Conservation (phyloP, 1,140 invertebrate genomes). For the Potamilus streckersoni region DNA sequence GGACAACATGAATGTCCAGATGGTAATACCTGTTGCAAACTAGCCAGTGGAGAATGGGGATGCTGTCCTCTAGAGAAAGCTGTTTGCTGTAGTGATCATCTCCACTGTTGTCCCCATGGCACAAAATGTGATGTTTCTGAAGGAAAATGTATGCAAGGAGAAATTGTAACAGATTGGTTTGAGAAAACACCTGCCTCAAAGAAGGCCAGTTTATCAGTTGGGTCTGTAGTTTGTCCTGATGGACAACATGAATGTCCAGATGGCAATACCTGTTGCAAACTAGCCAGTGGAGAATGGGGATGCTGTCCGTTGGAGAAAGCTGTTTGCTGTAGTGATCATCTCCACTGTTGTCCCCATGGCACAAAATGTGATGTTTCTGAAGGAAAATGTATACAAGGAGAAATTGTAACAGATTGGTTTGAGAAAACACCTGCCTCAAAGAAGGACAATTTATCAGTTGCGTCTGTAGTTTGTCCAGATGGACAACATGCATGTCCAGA, state of each 20-base stretch:
- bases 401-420: slow-evolving; percentile 4
- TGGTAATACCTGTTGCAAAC: slow-evolving; percentile 63
- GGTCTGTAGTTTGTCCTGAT: neutral
- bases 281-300: slow-evolving; percentile 51
- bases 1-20: slow-evolving; percentile 49
- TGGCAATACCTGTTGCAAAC: slow-evolving; percentile 63
- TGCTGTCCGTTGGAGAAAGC: slow-evolving; percentile 65
- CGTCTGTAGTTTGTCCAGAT: slow-evolving; percentile 20
- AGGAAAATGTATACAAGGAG: slow-evolving; percentile 8
- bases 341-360: slow-evolving; percentile 38
- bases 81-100: slow-evolving; percentile 45
- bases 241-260: slow-evolving; percentile 52
- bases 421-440: neutral
- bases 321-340: slow-evolving; percentile 52
- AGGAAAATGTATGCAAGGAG: slow-evolving; percentile 26
- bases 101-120: slow-evolving; percentile 53
- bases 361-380: slow-evolving; percentile 29
- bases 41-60: slow-evolving; percentile 51
- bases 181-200: slow-evolving; percentile 29
- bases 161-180: slow-evolving; percentile 14
- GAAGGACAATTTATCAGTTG: neutral
- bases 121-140: slow-evolving; percentile 38
- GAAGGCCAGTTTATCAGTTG: neutral
- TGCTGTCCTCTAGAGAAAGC: slow-evolving; percentile 64
- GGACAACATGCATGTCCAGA: slow-evolving; percentile 45